These are phyloP conservation scores for Trisateles emortualis DNA, from an alignment of 2,888 invertebrate species.

Conservation along the genomic window DNA sequence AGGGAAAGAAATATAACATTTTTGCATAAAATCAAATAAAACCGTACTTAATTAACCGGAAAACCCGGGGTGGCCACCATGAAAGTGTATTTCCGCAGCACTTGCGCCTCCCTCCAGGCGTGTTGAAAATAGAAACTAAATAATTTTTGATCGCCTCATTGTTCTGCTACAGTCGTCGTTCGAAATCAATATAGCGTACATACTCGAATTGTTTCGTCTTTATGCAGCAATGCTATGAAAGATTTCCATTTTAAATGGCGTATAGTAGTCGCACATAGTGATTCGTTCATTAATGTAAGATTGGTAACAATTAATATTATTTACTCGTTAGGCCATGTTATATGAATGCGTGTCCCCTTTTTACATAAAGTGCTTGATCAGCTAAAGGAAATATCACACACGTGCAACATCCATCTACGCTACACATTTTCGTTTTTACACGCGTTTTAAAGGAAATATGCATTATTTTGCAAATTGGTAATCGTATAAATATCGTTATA, in stretches of 20 bases:
- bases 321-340: conserved; percentile 78
- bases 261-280: conserved; percentile 87
- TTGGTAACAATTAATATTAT: conserved; percentile 86
- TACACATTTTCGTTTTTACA: conserved; percentile 56
- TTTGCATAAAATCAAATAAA: too few species aligned
- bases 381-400: conserved; percentile 67
- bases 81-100: conserved; percentile 21
- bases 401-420: conserved; percentile 67
- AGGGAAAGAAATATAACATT: too few species aligned
- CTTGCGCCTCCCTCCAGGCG: conserved; percentile 61
- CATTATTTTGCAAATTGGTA: conserved; percentile 47
- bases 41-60: conserved; percentile 30
- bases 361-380: conserved; percentile 78
- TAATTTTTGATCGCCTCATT: conserved; percentile 60
- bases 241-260: conserved; percentile 83
- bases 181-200: conserved; percentile 82
- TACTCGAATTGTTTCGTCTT: conserved; percentile 77
- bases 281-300: conserved; percentile 87
- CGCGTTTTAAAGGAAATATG: conserved; percentile 40
- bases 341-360: conserved; percentile 80
- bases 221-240: conserved; percentile 87
- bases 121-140: conserved; percentile 71
- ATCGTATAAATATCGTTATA: conserved; percentile 30
- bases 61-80: not conserved
- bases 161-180: conserved; percentile 80